Conservation (phyloP, 1,140 invertebrate species). For the Caligus rogercresseyi region DNA sequence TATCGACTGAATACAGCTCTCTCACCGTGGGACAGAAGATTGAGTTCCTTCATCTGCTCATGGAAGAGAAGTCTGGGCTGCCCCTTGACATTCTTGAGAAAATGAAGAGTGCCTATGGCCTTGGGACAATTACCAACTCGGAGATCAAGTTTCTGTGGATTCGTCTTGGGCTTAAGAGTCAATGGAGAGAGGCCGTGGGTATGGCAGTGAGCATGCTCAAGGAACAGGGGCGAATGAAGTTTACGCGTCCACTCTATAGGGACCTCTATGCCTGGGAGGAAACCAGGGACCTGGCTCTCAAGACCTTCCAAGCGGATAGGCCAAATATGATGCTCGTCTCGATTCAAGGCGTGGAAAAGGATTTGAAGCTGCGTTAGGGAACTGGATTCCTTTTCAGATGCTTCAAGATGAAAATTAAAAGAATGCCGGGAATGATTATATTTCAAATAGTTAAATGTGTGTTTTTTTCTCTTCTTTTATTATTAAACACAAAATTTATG, state of each 20-base stretch:
- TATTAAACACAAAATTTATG: too few relatives aligned
- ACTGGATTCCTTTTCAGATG: background rate
- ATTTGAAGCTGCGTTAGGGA: constrained; percentile 40
- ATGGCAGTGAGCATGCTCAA: constrained; percentile 54
- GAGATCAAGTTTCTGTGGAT: constrained; percentile 62
- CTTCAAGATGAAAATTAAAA: too few relatives aligned
- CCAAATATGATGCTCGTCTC: constrained; percentile 63
- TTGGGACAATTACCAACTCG: constrained; percentile 47
- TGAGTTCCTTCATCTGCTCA: background rate
- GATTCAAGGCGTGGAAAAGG: constrained; percentile 50
- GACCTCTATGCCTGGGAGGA: constrained; percentile 63
- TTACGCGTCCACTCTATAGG: constrained; percentile 62
- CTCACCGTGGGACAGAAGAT: constrained; percentile 47
- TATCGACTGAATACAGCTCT: constrained; percentile 32
- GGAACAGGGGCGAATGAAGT: constrained; percentile 73
- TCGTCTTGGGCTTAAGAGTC: constrained; percentile 50
- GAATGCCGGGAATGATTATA: too few relatives aligned
- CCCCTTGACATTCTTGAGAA: constrained; percentile 32
- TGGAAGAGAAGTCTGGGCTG: background rate
- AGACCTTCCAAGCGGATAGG: constrained; percentile 49
- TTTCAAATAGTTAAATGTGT: too few relatives aligned
- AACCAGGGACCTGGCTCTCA: constrained; percentile 43
- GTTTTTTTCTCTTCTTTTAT: too few relatives aligned
- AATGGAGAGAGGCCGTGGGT: constrained; percentile 44
- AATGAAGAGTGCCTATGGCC: constrained; percentile 47